phyloP scores from a whole-genome alignment of 2,113 vertebrate species.

The Progne subis region DNA sequence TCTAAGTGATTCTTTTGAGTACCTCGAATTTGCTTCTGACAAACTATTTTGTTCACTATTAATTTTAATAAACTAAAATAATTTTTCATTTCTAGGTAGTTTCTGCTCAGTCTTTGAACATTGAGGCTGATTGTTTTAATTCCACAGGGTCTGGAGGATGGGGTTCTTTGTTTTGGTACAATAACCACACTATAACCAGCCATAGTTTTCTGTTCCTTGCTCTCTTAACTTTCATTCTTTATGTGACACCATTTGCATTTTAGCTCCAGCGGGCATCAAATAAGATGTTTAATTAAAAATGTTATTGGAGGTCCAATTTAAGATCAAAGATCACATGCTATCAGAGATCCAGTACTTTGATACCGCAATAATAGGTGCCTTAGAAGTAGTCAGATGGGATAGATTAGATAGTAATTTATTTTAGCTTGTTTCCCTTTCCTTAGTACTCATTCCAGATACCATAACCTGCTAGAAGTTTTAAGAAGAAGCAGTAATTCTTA shows the following conservation, averaged over 20 bases:
- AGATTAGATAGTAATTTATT: constrained; percentile 50
- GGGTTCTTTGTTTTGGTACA: neutral
- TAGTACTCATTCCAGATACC: constrained; percentile 13
- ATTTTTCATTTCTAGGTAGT: neutral
- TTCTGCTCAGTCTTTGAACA: neutral
- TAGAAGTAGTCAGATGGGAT: constrained; percentile 43
- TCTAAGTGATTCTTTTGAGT: neutral
- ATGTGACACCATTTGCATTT: neutral
- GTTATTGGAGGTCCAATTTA: neutral
- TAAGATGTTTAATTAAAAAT: constrained; percentile 56
- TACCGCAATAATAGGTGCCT: neutral
- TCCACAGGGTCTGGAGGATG: neutral
- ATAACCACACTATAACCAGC: neutral
- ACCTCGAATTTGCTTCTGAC: neutral
- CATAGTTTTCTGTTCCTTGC: neutral
- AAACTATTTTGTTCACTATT: neutral
- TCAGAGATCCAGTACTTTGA: constrained; percentile 17
- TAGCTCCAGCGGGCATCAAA: constrained; percentile 32
- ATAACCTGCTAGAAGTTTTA: constrained; percentile 27
- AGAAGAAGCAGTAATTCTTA: constrained; percentile 52
- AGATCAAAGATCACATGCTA: constrained; percentile 41
- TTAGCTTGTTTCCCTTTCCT: constrained; percentile 22
- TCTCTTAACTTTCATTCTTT: neutral
- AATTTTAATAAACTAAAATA: neutral
- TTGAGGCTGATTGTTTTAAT: neutral